These are phyloP conservation scores for Aplodontia rufa DNA, from an alignment of 2,113 vertebrate genomes.

Conservation along the genomic window DNA sequence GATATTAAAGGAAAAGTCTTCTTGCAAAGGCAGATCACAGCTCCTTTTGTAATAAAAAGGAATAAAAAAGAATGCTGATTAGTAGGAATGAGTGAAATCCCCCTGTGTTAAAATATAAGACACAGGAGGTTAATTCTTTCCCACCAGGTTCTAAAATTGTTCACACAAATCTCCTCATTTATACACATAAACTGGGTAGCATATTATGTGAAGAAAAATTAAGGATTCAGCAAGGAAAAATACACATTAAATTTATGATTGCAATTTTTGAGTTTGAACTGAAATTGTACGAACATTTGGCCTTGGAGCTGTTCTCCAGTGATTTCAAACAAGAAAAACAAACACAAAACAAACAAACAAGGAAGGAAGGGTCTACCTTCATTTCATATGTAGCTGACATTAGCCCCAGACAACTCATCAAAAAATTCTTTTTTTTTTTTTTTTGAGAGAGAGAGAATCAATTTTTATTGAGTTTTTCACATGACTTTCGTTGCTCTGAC, in stretches of 20 bases:
- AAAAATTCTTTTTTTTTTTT: neutral
- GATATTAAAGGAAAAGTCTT: slow-evolving; percentile 37
- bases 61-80: slow-evolving; percentile 50
- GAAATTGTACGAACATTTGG: slow-evolving; percentile 14
- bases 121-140: slow-evolving; percentile 56
- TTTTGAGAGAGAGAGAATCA: too few relatives aligned
- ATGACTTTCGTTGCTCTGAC: too few relatives aligned
- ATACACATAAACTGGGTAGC: slow-evolving; percentile 59
- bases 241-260: slow-evolving; percentile 43
- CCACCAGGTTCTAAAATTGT: slow-evolving; percentile 60
- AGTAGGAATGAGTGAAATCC: slow-evolving; percentile 23
- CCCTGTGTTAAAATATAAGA: slow-evolving; percentile 13
- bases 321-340: neutral
- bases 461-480: too few relatives aligned
- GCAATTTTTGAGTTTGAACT: slow-evolving; percentile 44
- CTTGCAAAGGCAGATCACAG: slow-evolving; percentile 43
- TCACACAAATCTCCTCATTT: slow-evolving; percentile 65
- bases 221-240: slow-evolving; percentile 53
- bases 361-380: neutral
- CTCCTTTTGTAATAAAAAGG: slow-evolving; percentile 37
- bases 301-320: neutral
- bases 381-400: neutral
- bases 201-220: slow-evolving; percentile 54
- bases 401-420: neutral
- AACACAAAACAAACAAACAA: neutral